Evolutionary conservation across 1,140 invertebrate species (phyloP).

Genomic region (Drosophila littoralis): DNA sequence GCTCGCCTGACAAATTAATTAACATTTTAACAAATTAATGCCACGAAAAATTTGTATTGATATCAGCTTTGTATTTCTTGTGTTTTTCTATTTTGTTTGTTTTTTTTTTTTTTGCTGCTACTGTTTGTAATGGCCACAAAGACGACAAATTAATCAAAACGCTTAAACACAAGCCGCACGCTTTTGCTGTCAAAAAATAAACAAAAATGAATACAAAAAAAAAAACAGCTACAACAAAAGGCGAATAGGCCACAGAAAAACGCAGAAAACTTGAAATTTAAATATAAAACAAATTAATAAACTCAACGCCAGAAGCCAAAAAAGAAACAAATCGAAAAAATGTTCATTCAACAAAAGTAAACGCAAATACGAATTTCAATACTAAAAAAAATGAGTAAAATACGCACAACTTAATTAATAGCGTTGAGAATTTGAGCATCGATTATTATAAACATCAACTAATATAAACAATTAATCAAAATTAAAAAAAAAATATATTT

Average conservation of each 20-base stretch:
- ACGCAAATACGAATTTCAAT: slow-evolving; percentile 9
- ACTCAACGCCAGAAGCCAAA: slow-evolving; percentile 24
- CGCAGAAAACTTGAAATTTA: slow-evolving; percentile 60
- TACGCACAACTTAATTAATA: slow-evolving; percentile 75
- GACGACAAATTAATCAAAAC: slow-evolving; percentile 68
- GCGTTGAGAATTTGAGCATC: slow-evolving; percentile 42
- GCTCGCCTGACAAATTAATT: slow-evolving; percentile 74
- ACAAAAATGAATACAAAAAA: slow-evolving; percentile 18
- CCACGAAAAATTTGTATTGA: slow-evolving; percentile 51
- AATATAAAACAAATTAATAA: slow-evolving; percentile 59
- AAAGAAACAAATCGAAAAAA: slow-evolving; percentile 44
- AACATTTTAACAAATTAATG: slow-evolving; percentile 74
- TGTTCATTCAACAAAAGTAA: slow-evolving; percentile 14
- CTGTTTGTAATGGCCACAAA: slow-evolving; percentile 46
- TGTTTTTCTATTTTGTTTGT: slow-evolving; percentile 10
- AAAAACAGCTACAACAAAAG: slow-evolving; percentile 47
- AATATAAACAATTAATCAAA: slow-evolving; percentile 70
- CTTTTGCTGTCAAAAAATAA: slow-evolving; percentile 66
- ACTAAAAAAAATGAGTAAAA: slow-evolving; percentile 42
- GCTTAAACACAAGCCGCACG: slow-evolving; percentile 57
- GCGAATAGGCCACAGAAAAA: slow-evolving; percentile 45
- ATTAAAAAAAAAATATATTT: slow-evolving; percentile 2
- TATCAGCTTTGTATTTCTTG: slow-evolving; percentile 28
- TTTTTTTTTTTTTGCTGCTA: slow-evolving; percentile 45
- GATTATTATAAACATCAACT: slow-evolving; percentile 63